Base-by-base conservation (phyloP, 2,888 invertebrate species). In the Thymelicus lineola region DNA sequence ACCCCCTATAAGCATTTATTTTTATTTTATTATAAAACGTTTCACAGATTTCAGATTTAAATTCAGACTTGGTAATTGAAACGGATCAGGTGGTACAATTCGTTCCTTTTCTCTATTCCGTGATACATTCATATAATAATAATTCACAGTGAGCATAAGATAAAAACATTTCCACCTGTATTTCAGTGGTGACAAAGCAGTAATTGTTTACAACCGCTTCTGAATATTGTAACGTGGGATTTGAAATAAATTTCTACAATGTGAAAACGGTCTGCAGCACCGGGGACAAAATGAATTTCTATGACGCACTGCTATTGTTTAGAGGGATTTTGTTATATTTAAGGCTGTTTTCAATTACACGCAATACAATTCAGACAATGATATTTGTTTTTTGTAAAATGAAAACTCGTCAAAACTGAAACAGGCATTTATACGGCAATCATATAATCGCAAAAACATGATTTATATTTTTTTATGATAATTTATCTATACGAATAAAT, bases 201-300 rank as follows among this genome's bases (percentile, higher is more conserved):
- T 73, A 73, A 71, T 73, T 73, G 73, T 73, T 73, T 71, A 71
- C 67, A 66, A 60, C 28, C 38, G 61, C 45, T 15, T 12, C 57
- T 69, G 68, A 69, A 63, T 57, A 62, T 62, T 68, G 68, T 68
- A 61, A 67, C 53, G 45, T 58, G 20, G 55, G 36, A 68, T 62
- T 53, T 46, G 67, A 55, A 61, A 61, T 62, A 62, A 35, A 61
- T 68, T 55, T 55, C 28, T 46, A 68, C 45, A 62, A 45, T 61
- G 61, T 61, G 61, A 20, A 20, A 53, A 55, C 14, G 55, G 15
- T n/a, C 45, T 38, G 45, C 28, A 58, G 66, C 10, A 60, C 17
- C 36, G 58, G 42, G 66, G 50, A 38, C 60, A 61, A 42, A n/a
- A 61, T 55, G 61, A 60, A 60, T 55, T 55, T 42, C 60, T 53